Evolutionary conservation across 2,888 invertebrate genomes (phyloP).

Genomic region (Hartigia nigra): DNA sequence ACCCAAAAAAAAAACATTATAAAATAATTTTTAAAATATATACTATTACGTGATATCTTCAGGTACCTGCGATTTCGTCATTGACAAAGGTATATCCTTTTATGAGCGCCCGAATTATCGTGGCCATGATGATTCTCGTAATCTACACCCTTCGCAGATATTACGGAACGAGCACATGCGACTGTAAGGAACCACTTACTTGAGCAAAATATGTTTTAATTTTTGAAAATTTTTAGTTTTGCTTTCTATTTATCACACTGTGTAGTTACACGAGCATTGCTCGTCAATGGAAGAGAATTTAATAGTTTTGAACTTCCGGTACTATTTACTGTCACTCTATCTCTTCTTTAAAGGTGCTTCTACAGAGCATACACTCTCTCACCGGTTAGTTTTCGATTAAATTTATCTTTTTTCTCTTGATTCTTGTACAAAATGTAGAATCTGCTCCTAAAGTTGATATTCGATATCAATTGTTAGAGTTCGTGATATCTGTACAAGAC

Average conservation of each 20-base stretch:
- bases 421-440: background rate
- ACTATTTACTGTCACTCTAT: background rate
- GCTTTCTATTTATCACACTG: background rate
- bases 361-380: background rate
- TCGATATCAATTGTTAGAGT: background rate
- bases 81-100: conserved; percentile 48
- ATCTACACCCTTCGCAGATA: background rate
- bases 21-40: background rate
- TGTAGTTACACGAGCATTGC: background rate
- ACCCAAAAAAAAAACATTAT: background rate
- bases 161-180: background rate
- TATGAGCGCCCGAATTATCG: conserved; percentile 44
- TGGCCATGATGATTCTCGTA: conserved; percentile 43
- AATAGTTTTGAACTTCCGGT: background rate
- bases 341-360: background rate
- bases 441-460: background rate
- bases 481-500: background rate
- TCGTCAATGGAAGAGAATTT: background rate
- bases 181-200: background rate
- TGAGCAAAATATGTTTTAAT: background rate
- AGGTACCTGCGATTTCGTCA: conserved; percentile 55
- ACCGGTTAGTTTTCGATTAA: background rate
- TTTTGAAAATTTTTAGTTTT: background rate
- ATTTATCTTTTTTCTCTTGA: background rate
- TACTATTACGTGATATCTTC: background rate